Evolutionary conservation across 2,113 vertebrate genomes (phyloP).

Genomic region (Malaclemys terrapin): DNA sequence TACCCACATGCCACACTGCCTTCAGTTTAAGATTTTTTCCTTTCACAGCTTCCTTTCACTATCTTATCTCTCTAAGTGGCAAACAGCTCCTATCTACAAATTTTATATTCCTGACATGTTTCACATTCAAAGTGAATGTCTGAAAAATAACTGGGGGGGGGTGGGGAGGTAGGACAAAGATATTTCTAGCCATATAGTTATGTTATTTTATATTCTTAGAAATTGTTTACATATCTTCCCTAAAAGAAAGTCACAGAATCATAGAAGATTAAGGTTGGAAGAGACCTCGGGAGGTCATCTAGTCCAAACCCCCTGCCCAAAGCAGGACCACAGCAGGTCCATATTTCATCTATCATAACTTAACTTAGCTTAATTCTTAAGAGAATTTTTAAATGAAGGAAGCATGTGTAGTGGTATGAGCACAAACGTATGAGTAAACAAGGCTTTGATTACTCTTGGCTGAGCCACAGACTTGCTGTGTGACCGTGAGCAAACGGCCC

Average conservation of each 20-base stretch:
- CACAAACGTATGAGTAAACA: neutral
- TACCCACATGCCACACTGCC: neutral
- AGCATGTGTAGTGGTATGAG: fast-evolving
- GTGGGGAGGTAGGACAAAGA: neutral
- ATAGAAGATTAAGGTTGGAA: too few species aligned
- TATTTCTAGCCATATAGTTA: neutral
- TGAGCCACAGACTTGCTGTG: fast-evolving
- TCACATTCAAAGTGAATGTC: constrained; percentile 35
- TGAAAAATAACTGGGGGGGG: neutral
- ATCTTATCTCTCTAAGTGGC: constrained; percentile 36
- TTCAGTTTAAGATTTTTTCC: neutral
- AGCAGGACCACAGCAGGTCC: too few species aligned
- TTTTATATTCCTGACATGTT: constrained; percentile 52
- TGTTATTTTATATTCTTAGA: neutral
- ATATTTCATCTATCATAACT: fast-evolving
- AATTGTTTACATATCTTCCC: neutral
- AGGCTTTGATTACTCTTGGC: fast-evolving
- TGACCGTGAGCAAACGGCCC: fast-evolving
- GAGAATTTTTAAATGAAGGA: fast-evolving
- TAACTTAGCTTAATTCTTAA: neutral
- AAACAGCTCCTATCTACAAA: constrained; percentile 37
- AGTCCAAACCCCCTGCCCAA: too few species aligned
- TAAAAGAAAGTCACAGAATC: neutral
- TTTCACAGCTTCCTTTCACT: neutral
- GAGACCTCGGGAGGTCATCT: too few species aligned